Base-by-base conservation (phyloP, 2,888 invertebrate species). In the Capitulum mitella region DNA sequence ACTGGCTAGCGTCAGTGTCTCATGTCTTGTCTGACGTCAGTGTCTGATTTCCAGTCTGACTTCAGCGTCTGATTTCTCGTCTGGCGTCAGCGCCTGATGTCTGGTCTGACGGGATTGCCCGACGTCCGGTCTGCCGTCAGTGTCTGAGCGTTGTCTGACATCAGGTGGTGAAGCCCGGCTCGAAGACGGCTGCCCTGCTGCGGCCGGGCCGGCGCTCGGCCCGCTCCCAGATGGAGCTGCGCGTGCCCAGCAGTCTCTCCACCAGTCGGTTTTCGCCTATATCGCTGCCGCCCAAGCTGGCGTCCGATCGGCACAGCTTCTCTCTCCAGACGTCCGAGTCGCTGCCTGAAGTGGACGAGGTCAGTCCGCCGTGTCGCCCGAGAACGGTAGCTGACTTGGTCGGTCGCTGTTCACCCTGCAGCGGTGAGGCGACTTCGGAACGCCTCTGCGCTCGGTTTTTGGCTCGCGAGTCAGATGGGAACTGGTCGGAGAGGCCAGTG, bases 131-230 rank as follows among this genome's bases (percentile, higher is more conserved):
- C 43, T 43, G 43, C 43, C 43, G 12, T 12, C n/a, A n/a, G 43
- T 12, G 6, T 5, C 43, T 12, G 6, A 5, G 43, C 43, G 6
- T 12, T 43, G 43, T 51, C 22, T 19, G 16, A 51, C n/a, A 26
- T 2, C 79, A 81, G 81, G 79, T 79, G 29, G 80, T 79, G 32
- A 78, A 79, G 14, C 80, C 79, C 22, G 78, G 80, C 78, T 80
- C 79, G 43, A 78, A 51, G 75, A 79, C 78, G 32, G 79, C 79
- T 8, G 14, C 64, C 19, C 32, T 64, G 34, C 64, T 64, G 64
- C 1, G 34, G 3, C 19, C 3, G 10, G 19, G 64, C 34, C 19
- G 34, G 19, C 34, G 64, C 34, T 16, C 19, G 19, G 64, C 64
- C 19, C 19, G 19, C 64, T 64, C 64, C 19, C 64, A 64, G 64